These are phyloP conservation scores for Drosophila biarmipes DNA, from an alignment of 1,140 invertebrate genomes.

Conservation along the genomic window DNA sequence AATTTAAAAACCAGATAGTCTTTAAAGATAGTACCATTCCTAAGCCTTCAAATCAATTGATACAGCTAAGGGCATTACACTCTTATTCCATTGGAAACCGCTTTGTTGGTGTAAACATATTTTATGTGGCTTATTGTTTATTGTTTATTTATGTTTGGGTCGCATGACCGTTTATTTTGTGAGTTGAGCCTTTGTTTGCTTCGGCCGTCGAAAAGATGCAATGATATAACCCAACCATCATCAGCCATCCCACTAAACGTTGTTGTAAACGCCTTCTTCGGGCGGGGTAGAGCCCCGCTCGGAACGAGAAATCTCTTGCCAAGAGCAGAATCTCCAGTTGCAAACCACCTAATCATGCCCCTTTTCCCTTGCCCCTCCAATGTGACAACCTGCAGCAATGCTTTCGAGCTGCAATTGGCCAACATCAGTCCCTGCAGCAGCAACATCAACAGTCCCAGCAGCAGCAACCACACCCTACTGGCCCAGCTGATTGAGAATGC, in stretches of 20 bases:
- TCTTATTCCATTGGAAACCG: conserved; percentile 8
- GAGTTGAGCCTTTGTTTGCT: not conserved
- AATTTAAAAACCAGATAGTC: not conserved
- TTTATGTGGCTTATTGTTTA: conserved; percentile 14
- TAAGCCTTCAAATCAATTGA: not conserved
- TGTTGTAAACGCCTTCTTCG: conserved; percentile 19
- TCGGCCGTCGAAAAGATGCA: conserved; percentile 5
- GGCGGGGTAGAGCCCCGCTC: not conserved
- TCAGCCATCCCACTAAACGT: conserved; percentile 15
- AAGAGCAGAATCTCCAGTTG: conserved; percentile 13
- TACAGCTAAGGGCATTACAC: conserved; percentile 9
- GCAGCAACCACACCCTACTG: conserved; percentile 24
- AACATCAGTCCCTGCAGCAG: conserved; percentile 38
- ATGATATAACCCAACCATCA: not conserved
- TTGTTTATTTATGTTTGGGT: conserved; percentile 28
- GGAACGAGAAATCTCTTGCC: conserved; percentile 8
- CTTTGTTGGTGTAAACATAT: conserved; percentile 28
- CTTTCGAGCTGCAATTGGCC: conserved; percentile 56
- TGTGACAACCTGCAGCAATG: conserved; percentile 42
- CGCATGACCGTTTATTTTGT: conserved; percentile 13
- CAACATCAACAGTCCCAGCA: conserved; percentile 45
- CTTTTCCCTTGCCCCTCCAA: conserved; percentile 25
- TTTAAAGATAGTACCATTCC: not conserved
- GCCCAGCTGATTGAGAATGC: conserved; percentile 42
- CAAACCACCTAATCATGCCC: conserved; percentile 14